Conservation (phyloP, 2,888 invertebrate genomes). For the Hypsopygia costalis region DNA sequence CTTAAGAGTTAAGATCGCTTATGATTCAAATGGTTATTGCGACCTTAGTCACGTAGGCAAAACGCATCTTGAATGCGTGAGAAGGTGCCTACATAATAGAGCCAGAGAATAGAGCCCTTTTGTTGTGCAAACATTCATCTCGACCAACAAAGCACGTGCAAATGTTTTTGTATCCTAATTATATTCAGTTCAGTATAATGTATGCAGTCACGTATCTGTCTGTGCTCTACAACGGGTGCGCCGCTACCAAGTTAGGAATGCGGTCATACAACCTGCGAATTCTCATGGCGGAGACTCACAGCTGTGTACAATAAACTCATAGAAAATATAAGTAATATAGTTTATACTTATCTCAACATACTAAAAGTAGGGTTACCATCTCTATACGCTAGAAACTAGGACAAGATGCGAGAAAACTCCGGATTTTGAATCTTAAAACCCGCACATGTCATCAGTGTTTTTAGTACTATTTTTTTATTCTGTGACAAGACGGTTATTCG, state of each 20-base stretch:
- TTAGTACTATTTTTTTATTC: too few relatives aligned
- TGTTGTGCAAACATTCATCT: slow-evolving; percentile 14
- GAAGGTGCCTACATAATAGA: slow-evolving; percentile 9
- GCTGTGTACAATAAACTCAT: too few relatives aligned
- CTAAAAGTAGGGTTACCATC: too few relatives aligned
- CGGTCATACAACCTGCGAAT: background rate
- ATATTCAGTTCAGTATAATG: background rate
- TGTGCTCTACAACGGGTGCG: background rate
- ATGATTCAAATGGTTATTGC: slow-evolving; percentile 17
- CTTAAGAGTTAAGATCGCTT: slow-evolving; percentile 4
- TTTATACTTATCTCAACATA: too few relatives aligned
- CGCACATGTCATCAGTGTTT: too few relatives aligned
- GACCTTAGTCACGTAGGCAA: slow-evolving; percentile 26
- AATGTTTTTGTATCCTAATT: slow-evolving; percentile 5
- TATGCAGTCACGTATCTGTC: slow-evolving; percentile 3
- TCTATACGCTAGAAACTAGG: too few relatives aligned
- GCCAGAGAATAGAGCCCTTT: slow-evolving; percentile 22
- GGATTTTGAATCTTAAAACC: too few relatives aligned
- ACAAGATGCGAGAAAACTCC: too few relatives aligned
- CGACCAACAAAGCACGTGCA: slow-evolving; percentile 17
- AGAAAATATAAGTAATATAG: too few relatives aligned
- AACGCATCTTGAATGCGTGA: slow-evolving; percentile 20
- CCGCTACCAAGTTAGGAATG: slow-evolving; percentile 2
- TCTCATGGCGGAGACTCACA: background rate
- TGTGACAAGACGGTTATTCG: too few relatives aligned